Evolutionary conservation across 1,140 invertebrate species (phyloP).

Genomic region (Penaeus chinensis): DNA sequence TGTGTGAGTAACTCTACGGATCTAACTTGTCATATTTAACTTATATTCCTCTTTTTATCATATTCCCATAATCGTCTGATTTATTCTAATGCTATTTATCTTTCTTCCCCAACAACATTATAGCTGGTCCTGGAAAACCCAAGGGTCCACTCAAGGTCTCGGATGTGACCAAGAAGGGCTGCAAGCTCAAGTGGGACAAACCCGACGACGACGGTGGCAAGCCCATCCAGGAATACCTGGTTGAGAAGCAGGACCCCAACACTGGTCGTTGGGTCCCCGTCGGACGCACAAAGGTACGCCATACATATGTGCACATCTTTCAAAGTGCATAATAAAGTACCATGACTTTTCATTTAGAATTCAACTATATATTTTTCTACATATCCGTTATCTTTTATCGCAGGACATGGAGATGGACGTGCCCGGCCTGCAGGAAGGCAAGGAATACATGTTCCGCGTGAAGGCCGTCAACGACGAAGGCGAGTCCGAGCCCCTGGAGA

Average conservation of each 20-base stretch:
- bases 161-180: constrained; percentile 91
- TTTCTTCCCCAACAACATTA: constrained; percentile 16
- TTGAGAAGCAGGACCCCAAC: constrained; percentile 95
- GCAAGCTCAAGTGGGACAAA: constrained; percentile 95
- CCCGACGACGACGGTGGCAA: constrained; percentile 98
- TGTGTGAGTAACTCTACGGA: constrained; percentile 74
- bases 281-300: constrained; percentile 75
- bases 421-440: constrained; percentile 90
- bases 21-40: not conserved
- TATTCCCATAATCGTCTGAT: not conserved
- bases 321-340: not conserved
- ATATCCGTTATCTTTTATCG: not conserved
- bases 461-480: constrained; percentile 98
- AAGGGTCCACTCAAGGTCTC: constrained; percentile 92
- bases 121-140: constrained; percentile 83
- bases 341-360: not conserved
- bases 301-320: constrained; percentile 65
- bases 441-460: constrained; percentile 96
- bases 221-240: constrained; percentile 93
- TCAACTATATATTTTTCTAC: not conserved
- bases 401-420: constrained; percentile 88
- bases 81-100: not conserved
- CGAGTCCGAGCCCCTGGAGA: constrained; percentile 93
- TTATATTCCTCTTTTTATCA: not conserved
- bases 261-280: constrained; percentile 95